Base-by-base conservation (phyloP, 2,113 vertebrate species). In the Cacatua alba region DNA sequence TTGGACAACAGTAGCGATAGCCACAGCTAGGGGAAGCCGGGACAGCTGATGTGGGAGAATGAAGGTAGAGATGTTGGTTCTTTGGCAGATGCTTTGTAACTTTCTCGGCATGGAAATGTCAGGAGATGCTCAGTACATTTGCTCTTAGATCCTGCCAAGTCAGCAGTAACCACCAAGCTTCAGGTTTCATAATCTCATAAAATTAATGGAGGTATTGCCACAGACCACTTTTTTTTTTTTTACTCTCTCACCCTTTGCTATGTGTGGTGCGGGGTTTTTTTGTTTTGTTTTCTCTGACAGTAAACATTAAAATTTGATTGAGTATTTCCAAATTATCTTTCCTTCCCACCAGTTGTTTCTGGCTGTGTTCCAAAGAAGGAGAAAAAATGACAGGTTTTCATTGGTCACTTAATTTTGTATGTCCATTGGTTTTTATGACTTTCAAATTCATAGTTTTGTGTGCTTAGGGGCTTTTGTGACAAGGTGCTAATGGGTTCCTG, bases 401-500 rank as follows among this genome's bases (percentile, higher is more conserved):
- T 44, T 94, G 97, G 92, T 93, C 78, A 67, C 89, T 93, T 70
- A 51, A 63, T 72, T 76, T 68, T 74, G 39, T 80, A 4, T 81
- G 64, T 80, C 80, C 90, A 76, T 90, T 94, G 90, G 14, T 82
- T 86, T 95, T 94, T 86, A 78, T 82, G 62, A 74, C 89, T 97
- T 95, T 67, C 87, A 92, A 94, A 90, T 90, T 95, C 91, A 68
- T 90, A 70, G 95, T 96, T 89, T 67, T 80, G 52, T 85, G 79
- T 83, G 79, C 91, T 94, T 65, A 62, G 96, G 86, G 90, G 67
- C 25, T 81, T 76, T 88, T 79, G 62, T 97, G 97, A 97, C 95
- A 97, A 91, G 92, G 94, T 97, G 97, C 85, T 96, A 97, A 97
- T 95, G 93, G 94, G 77, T 94, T 97, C 82, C 85, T 92, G 60